phyloP scores from a whole-genome alignment of 2,888 invertebrate species.

The Oscheius onirici region DNA sequence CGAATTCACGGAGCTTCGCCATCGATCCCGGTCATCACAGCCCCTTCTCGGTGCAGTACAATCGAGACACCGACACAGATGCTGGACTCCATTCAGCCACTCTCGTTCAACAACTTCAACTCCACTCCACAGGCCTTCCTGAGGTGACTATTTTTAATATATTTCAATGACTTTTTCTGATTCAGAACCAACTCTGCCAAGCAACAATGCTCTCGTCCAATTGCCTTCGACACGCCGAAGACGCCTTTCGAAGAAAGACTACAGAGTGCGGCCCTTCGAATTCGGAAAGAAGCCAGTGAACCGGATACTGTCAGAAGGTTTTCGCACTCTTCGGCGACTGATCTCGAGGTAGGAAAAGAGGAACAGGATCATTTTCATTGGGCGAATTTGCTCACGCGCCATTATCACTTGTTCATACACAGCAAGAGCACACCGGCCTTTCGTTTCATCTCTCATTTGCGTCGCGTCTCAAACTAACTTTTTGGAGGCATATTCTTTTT shows the following conservation, averaged over 20 bases:
- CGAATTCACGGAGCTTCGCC: constrained; percentile 30
- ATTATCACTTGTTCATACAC: constrained; percentile 33
- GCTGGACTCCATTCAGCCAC: constrained; percentile 31
- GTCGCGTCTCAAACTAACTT: neutral
- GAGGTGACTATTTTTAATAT: constrained; percentile 5
- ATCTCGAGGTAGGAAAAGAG: constrained; percentile 33
- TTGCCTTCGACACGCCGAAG: constrained; percentile 67
- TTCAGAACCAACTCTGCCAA: constrained; percentile 25
- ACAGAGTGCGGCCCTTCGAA: constrained; percentile 41
- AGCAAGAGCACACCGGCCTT: neutral
- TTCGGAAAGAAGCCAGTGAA: too few relatives aligned
- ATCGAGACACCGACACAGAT: constrained; percentile 36
- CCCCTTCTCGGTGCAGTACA: constrained; percentile 30
- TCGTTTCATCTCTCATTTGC: neutral
- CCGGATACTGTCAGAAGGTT: neutral
- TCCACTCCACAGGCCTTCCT: constrained; percentile 38
- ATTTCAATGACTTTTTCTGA: too few relatives aligned
- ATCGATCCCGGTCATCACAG: constrained; percentile 29
- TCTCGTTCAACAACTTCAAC: constrained; percentile 39
- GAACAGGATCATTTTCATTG: constrained; percentile 23
- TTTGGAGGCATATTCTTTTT: too few relatives aligned
- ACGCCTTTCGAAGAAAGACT: constrained; percentile 66
- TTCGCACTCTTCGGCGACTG: constrained; percentile 29
- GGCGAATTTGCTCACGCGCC: constrained; percentile 22
- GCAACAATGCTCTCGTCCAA: constrained; percentile 44